Evolutionary conservation across 2,888 invertebrate genomes (phyloP), one percentile per base, ranked within the genome.

Genomic region (Dendrolimus houi): DNA sequence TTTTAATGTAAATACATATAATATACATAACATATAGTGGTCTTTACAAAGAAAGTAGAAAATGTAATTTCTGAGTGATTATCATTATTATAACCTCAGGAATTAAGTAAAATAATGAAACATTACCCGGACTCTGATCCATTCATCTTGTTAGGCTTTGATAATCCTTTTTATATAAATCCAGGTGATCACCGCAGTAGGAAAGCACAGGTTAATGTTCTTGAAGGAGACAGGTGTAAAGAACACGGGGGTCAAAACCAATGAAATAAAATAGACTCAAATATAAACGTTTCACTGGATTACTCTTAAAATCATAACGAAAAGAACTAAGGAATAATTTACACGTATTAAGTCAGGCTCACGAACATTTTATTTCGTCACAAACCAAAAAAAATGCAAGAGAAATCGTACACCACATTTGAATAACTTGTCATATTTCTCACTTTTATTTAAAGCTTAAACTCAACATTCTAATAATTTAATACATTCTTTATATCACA

Each of bases 81-180:
- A 47, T 47, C 47, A 47, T 47, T 2, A 47, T 29, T 61, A 54
- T 61, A 58, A 62, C 55, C 60, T 65, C 41, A 56, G 17, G 91
- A 85, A 72, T 75, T 29, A 77, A 71, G 72, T 65, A 59, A 65
- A 64, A 64, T 62, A 64, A 65, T 64, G 76, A 68, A 60, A 62
- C 65, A 66, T 58, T 94, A 95, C 95, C 95, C 95, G 91, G 95
- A 94, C 91, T 95, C 95, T 72, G 95, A 94, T 85, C 94, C 93
- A 92, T 95, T 95, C 95, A 95, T 95, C 79, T 79, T 91, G 85
- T 69, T 47, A 47, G 47, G 6, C 29, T 47, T 47, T 47, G 9
- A 3, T 47, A 9, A 47, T 47, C 8, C 47, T 47, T 47, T 47
- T 47, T 47, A 12, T 10, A 9, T 47, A 47, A 47, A 47, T 10